Conservation (phyloP, 2,113 vertebrate species). For the Rhineura floridana region DNA sequence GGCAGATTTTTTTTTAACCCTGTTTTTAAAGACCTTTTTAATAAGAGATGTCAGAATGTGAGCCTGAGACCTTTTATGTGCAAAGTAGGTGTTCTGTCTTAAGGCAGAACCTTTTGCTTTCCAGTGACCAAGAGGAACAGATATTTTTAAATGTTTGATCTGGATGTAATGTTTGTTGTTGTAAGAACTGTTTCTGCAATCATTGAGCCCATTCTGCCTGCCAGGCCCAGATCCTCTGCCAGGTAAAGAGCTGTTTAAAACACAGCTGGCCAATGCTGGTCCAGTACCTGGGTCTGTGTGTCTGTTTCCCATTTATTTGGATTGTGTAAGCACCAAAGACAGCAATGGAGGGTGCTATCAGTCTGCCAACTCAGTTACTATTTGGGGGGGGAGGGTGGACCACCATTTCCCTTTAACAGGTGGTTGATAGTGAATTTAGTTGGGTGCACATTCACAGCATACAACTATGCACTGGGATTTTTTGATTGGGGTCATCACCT, state of each 20-base stretch:
- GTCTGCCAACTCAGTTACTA: background rate
- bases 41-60: background rate
- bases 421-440: background rate
- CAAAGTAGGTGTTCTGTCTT: background rate
- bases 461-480: background rate
- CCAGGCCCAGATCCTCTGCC: background rate
- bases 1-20: background rate
- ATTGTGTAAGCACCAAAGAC: background rate
- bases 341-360: background rate
- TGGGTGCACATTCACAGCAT: background rate
- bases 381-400: background rate
- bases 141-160: too few species aligned
- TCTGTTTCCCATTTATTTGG: background rate
- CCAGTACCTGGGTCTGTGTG: too few species aligned
- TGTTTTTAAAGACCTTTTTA: background rate
- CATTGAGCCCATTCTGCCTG: background rate
- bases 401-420: background rate
- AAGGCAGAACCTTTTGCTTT: background rate
- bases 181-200: background rate
- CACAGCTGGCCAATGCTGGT: background rate
- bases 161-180: too few species aligned
- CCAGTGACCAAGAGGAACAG: background rate
- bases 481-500: too few species aligned
- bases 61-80: background rate
- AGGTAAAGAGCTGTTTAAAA: background rate